Base-by-base conservation (phyloP, 1,140 invertebrate genomes). In the Pogonus chalceus region DNA sequence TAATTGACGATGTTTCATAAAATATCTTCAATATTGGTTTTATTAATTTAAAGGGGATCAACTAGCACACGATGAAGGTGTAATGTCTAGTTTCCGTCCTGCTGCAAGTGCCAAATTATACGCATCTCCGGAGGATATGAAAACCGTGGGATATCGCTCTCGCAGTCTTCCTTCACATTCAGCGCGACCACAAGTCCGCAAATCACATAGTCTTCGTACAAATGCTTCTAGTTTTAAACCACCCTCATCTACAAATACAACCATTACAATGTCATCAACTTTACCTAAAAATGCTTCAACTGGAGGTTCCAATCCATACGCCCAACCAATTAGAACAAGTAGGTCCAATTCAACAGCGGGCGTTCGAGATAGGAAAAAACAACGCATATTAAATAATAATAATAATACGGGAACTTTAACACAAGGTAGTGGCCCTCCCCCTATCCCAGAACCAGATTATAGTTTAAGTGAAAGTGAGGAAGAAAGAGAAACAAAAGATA, bases 381-480 rank as follows among this genome's bases (percentile, higher is more conserved):
- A 72, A 26, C 63, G 56, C 12, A 62, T 64, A 2, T 74, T 69
- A 54, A 69, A 70, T 20, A 71, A 72, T 10, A 61, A 69, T 23
- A 63, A 64, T 23, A 72, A 72, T 62, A 56, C 73, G 2, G 65
- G 68, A 3, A 61, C 64, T 20, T 49, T 61, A 24, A 31, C 55
- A 7, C 59, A 65, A 18, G 55, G 47, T 57, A 37, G 61, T 61
- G 24, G 61, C 57, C 76, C 79, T 2, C 89, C 89, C 9, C 85
- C 85, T 2, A 92, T 92, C 53, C 90, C 90, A 0, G 90, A 92
- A 63, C 90, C 90, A 0, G 90, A 92, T 70, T 92, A 92, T 71
- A 91, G 85, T 68, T 79, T 88, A 63, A 88, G 84, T 51, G 87
- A 89, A 63, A 60, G 60, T 49, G 66, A 68, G 14, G 63, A 56